Percentiles rank a stretch among this genome's conserved stretches.
Evolutionary conservation across 2,888 invertebrate genomes (phyloP).

Genomic region (Xestia sexstrigata): DNA sequence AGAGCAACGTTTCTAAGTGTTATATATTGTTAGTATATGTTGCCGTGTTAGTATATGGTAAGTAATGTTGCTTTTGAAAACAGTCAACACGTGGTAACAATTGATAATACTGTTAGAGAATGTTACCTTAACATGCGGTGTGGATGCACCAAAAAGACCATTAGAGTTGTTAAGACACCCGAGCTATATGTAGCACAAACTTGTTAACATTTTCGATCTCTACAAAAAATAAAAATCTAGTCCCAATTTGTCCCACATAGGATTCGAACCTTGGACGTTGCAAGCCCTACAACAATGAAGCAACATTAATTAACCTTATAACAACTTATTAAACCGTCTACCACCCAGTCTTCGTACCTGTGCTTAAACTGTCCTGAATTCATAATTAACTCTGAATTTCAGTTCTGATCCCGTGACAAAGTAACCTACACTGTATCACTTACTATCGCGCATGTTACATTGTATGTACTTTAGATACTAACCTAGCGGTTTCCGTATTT

Average conservation of each 20-base stretch:
- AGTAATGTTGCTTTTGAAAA: too few relatives aligned
- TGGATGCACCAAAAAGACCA: too few relatives aligned
- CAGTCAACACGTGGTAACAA: too few relatives aligned
- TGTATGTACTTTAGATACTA: slow-evolving; percentile 37
- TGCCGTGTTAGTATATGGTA: too few relatives aligned
- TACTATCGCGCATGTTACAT: slow-evolving; percentile 45
- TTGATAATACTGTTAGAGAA: too few relatives aligned
- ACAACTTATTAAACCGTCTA: slow-evolving; percentile 9
- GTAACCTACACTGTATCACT: slow-evolving; percentile 46
- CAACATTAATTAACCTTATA: slow-evolving; percentile 4
- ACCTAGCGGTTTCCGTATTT: slow-evolving; percentile 60
- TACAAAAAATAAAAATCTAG: not conserved
- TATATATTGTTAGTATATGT: too few relatives aligned
- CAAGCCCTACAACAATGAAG: slow-evolving; percentile 18
- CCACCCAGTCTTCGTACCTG: slow-evolving; percentile 7
- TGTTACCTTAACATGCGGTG: too few relatives aligned
- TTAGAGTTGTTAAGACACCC: too few relatives aligned
- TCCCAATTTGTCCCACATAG: not conserved
- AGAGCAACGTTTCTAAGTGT: too few relatives aligned
- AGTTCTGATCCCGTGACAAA: slow-evolving; percentile 50
- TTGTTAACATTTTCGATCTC: not conserved
- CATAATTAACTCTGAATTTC: slow-evolving; percentile 51
- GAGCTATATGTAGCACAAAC: not conserved
- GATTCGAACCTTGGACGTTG: not conserved
- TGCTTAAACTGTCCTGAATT: slow-evolving; percentile 32